Evolutionary conservation across 1,140 invertebrate species (phyloP), one percentile per base, ranked within the genome.

Genomic region (Drosophila melanica): DNA sequence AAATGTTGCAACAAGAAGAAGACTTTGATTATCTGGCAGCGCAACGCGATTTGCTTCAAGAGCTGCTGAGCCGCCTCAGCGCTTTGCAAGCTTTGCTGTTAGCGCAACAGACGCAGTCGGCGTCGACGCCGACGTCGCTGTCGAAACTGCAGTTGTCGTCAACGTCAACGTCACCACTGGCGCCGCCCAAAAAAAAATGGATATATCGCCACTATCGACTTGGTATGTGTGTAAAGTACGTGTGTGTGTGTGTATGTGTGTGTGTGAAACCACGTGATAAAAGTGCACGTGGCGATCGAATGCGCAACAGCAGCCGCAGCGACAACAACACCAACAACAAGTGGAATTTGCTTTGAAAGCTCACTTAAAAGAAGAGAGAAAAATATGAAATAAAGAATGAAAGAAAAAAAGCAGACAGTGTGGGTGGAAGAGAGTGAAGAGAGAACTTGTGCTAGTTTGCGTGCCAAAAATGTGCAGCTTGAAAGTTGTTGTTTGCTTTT

Each of bases 171-270:
- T 23, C 57, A 35, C n/a, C 64, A 11, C 16, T 48, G 18, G 37
- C 64, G 47, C 10, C 35, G n/a, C 66, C 75, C 30, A 64, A 81
- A 65, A 82, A 68, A 53, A 73, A 77, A 53, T 74, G 50, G 64
- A 74, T 81, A 41, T 45, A 76, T 58, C 63, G 73, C 37, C 58
- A 67, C n/a, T 72, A 69, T 55, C 12, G 30, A 10, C 41, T 54
- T 37, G 50, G 74, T 73, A 53, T 55, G 67, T 65, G 37, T 11
- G 37, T 23, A 39, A 39, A 1, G 37, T 14, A 20, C 55, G 30
- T 9, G 12, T 42, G 41, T 16, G 12, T 63, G 35, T 59, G 7
- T 44, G 39, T 16, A 16, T 2, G 14, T 18, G 10, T 20, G 42
- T 47, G 27, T 35, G 14, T 10, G 3, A 23, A 14, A 53, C 60